Percentiles rank a stretch among this genome's conserved stretches.
Conservation (phyloP, 2,888 invertebrate species). For the Lochmaea crataegi region DNA sequence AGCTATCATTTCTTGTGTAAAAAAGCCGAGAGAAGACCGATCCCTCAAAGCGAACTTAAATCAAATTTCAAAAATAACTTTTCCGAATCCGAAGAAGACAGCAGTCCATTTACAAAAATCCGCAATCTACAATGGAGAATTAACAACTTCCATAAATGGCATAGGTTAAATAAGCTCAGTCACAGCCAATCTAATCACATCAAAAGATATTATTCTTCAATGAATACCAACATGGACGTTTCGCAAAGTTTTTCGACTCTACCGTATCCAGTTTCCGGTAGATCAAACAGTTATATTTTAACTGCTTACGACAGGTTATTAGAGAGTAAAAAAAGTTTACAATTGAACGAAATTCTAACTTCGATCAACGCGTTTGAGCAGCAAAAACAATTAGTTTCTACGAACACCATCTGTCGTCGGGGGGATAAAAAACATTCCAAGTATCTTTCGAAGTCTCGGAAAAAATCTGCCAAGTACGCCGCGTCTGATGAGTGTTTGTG, state of each 20-base stretch:
- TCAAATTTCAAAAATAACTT: slow-evolving; percentile 31
- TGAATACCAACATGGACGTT: slow-evolving; percentile 11
- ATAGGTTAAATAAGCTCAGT: slow-evolving; percentile 36
- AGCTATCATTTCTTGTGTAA: slow-evolving; percentile 43
- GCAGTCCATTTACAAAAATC: slow-evolving; percentile 33
- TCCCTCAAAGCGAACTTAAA: slow-evolving; percentile 23
- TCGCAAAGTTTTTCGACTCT: slow-evolving; percentile 6
- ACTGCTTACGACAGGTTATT: neutral
- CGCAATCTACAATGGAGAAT: slow-evolving; percentile 43
- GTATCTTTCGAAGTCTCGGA: neutral
- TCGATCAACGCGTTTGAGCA: neutral
- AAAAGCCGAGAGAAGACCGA: slow-evolving; percentile 32
- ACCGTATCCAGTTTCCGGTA: neutral
- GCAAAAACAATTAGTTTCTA: neutral
- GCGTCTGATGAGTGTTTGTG: slow-evolving; percentile 9
- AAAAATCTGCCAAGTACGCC: neutral
- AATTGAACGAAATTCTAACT: neutral
- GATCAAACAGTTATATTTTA: neutral
- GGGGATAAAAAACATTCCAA: neutral
- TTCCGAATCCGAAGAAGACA: slow-evolving; percentile 34
- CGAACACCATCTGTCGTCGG: neutral
- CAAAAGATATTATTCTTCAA: slow-evolving; percentile 38
- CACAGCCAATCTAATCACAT: slow-evolving; percentile 12
- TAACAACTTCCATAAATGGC: slow-evolving; percentile 44
- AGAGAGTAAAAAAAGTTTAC: neutral